Evolutionary conservation across 1,140 invertebrate genomes (phyloP).

Genomic region (Leptestheria dahalacensis): DNA sequence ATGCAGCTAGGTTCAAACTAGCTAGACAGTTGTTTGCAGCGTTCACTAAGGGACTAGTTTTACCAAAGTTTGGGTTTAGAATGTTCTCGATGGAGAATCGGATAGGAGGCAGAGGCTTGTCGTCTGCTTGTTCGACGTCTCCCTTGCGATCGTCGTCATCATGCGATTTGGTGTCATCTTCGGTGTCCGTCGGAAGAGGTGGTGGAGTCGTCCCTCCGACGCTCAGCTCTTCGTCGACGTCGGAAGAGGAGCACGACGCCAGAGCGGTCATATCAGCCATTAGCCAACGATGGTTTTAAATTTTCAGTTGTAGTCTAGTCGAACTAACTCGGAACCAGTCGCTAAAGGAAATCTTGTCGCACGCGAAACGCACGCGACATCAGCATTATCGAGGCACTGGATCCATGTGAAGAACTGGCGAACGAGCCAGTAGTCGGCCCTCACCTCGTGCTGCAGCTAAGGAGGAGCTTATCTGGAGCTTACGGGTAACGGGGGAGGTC

Average conservation of each 20-base stretch:
- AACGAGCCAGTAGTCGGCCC: not conserved
- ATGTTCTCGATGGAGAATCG: constrained; percentile 91
- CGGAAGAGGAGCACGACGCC: constrained; percentile 15
- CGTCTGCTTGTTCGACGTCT: constrained; percentile 23
- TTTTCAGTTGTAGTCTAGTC: too few species aligned
- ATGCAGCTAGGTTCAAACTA: not conserved
- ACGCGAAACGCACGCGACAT: not conserved
- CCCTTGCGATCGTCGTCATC: constrained; percentile 24
- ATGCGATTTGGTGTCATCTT: constrained; percentile 21
- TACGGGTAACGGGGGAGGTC: too few species aligned
- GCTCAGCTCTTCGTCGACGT: constrained; percentile 34
- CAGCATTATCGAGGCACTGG: not conserved
- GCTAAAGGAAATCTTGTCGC: not conserved
- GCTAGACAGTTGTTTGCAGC: constrained; percentile 1
- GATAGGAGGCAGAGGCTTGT: constrained; percentile 26
- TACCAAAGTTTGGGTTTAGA: constrained; percentile 72
- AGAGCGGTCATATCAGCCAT: too few species aligned
- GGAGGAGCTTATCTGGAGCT: not conserved
- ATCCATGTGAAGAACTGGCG: not conserved
- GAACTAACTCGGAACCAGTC: not conserved
- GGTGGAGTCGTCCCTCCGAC: constrained; percentile 41
- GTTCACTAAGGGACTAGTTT: not conserved
- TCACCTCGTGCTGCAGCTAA: not conserved
- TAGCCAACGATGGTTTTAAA: too few species aligned
- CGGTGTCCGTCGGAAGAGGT: constrained; percentile 20